Evolutionary conservation across 1,140 invertebrate genomes (phyloP).

Genomic region (Trichonephila inaurata): DNA sequence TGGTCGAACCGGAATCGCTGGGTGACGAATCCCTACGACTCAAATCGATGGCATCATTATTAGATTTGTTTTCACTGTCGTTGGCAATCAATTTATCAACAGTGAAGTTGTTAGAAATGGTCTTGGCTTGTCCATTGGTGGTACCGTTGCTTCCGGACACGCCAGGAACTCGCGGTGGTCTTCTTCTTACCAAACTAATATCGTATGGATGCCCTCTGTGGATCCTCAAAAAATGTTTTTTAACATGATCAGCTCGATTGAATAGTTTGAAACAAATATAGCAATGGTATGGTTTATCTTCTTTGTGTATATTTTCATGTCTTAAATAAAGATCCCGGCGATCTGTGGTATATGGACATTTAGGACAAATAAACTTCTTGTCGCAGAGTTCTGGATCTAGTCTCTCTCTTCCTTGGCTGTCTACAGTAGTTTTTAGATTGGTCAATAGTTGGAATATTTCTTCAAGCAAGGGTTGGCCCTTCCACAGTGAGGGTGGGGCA

Average conservation of each 20-base stretch:
- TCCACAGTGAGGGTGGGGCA: constrained; percentile 82
- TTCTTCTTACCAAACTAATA: constrained; percentile 74
- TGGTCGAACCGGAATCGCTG: not conserved
- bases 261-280: constrained; percentile 91
- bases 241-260: constrained; percentile 96
- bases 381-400: constrained; percentile 60
- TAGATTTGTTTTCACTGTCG: constrained; percentile 21
- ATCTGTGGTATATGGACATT: constrained; percentile 94
- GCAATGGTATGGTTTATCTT: constrained; percentile 95
- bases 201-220: constrained; percentile 82
- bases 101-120: constrained; percentile 80
- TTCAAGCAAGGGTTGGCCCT: constrained; percentile 86
- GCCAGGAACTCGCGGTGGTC: constrained; percentile 83
- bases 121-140: constrained; percentile 77
- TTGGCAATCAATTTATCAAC: constrained; percentile 79
- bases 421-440: constrained; percentile 85
- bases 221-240: constrained; percentile 95
- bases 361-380: constrained; percentile 88
- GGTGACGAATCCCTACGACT: constrained; percentile 24
- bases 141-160: not conserved
- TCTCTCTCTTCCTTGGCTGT: constrained; percentile 64
- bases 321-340: constrained; percentile 95
- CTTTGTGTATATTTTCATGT: constrained; percentile 97
- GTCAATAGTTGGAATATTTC: constrained; percentile 87
- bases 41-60: constrained; percentile 52